Evolutionary conservation across 2,888 invertebrate species (phyloP).

Genomic region (Harpalus rubripes): DNA sequence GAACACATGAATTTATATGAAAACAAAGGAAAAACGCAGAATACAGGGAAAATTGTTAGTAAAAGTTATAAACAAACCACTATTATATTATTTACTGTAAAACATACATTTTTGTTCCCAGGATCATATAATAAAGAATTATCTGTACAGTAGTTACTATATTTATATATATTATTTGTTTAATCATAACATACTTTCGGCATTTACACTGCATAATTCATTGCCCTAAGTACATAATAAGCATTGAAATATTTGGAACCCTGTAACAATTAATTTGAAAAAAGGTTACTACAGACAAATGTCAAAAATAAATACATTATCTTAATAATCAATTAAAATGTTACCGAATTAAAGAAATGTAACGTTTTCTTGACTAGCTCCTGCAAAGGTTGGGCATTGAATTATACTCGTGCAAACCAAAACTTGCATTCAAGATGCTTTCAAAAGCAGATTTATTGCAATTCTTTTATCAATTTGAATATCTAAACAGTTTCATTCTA

Average conservation of each 20-base stretch:
- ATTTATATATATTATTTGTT: conserved; percentile 68
- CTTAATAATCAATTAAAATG: conserved; percentile 15
- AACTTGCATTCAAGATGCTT: conserved; percentile 60
- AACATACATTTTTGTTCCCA: conserved; percentile 77
- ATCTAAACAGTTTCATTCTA: conserved; percentile 56
- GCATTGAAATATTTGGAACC: conserved; percentile 63
- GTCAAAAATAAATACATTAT: conserved; percentile 38
- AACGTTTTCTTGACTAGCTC: conserved; percentile 59
- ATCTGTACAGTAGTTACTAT: conserved; percentile 72
- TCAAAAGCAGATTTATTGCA: conserved; percentile 67
- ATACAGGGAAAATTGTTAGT: conserved; percentile 22
- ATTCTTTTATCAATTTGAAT: conserved; percentile 52
- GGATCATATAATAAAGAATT: conserved; percentile 72
- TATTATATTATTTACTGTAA: conserved; percentile 76
- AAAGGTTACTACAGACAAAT: conserved; percentile 10
- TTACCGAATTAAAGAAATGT: conserved; percentile 57
- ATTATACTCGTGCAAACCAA: conserved; percentile 60
- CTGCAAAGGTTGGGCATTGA: conserved; percentile 62
- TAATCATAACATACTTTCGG: conserved; percentile 53
- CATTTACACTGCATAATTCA: conserved; percentile 60
- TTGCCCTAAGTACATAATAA: conserved; percentile 67
- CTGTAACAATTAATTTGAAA: conserved; percentile 53
- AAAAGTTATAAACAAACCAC: conserved; percentile 74
- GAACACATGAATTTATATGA: neutral
- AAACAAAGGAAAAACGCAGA: neutral